phyloP scores from a whole-genome alignment of 2,797 vertebrate genomes.

The Myotis findleyi region DNA sequence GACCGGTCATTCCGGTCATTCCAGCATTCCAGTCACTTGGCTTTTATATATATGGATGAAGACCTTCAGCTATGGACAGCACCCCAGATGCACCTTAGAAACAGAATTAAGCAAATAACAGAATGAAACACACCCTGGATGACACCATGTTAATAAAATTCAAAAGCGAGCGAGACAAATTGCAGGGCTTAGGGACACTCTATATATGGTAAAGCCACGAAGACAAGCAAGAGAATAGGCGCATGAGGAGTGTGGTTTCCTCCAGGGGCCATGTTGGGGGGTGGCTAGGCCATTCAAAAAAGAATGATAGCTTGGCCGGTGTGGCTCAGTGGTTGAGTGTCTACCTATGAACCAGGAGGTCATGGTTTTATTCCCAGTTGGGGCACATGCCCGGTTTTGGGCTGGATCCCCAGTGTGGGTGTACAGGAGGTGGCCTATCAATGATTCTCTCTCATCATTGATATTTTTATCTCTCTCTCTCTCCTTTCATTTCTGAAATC shows the following conservation, averaged over 20 bases:
- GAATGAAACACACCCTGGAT: background rate
- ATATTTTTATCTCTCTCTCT: no score
- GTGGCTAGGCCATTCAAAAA: background rate
- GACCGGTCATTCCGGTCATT: no score
- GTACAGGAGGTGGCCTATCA: no score
- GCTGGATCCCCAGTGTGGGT: no score
- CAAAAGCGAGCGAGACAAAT: background rate
- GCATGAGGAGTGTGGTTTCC: background rate
- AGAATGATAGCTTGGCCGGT: no score
- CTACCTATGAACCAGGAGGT: no score
- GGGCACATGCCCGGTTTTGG: no score
- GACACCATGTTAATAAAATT: background rate
- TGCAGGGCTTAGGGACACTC: background rate
- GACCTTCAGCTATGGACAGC: fast-evolving
- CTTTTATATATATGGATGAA: no score
- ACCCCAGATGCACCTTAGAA: background rate
- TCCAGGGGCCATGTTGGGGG: background rate
- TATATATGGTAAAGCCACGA: fast-evolving
- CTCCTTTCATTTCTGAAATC: background rate
- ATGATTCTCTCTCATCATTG: no score
- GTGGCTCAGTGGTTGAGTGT: no score
- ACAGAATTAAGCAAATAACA: background rate
- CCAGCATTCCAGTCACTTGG: no score
- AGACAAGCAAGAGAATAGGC: background rate
- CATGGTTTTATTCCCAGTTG: no score